Percentiles rank a stretch among this genome's conserved stretches.
Evolutionary conservation across 2,113 vertebrate genomes (phyloP).

Genomic region (Rhodinocichla rosea): DNA sequence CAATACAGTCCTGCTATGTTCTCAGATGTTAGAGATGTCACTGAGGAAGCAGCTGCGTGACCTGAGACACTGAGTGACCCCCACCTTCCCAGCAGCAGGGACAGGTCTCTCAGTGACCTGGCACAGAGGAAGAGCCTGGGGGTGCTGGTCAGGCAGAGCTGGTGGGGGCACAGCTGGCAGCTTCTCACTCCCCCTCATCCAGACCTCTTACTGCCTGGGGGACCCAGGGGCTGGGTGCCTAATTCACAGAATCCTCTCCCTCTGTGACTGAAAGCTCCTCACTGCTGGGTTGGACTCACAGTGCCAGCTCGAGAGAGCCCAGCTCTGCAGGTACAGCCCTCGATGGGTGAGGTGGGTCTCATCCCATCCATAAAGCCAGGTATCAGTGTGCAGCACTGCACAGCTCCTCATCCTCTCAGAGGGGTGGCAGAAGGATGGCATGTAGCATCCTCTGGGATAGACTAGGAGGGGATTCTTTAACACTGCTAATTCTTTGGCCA

Average conservation of each 20-base stretch:
- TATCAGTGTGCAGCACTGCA: not conserved
- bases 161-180: not conserved
- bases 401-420: not conserved
- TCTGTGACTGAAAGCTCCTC: not conserved
- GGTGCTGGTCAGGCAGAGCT: not conserved
- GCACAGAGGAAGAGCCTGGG: not conserved
- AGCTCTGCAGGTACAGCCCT: not conserved
- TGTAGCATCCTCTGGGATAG: not conserved
- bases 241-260: not conserved
- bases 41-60: not conserved
- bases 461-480: not conserved
- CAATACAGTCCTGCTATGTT: not conserved
- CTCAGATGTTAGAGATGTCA: not conserved
- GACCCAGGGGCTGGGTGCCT: fast-evolving
- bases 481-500: not conserved
- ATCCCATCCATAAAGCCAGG: not conserved
- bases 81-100: fast-evolving
- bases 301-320: not conserved
- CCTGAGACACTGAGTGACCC: not conserved
- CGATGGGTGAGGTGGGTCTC: not conserved
- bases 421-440: not conserved
- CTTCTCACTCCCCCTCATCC: not conserved
- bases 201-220: not conserved
- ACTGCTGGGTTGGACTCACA: not conserved
- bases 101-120: not conserved